Conservation (phyloP, 2,797 vertebrate genomes). For the Gephyroberyx darwinii region DNA sequence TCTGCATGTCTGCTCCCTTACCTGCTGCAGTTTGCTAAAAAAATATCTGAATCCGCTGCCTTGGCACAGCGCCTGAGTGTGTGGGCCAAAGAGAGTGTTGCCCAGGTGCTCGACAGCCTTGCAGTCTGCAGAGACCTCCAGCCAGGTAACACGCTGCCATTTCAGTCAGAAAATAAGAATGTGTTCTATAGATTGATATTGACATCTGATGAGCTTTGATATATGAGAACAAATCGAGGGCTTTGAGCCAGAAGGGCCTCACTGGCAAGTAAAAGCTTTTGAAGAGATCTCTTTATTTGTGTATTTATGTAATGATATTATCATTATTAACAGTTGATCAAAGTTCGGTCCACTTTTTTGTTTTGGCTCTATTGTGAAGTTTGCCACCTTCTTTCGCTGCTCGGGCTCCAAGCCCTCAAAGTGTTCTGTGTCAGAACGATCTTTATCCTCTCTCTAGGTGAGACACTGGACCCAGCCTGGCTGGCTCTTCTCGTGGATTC, state of each 20-base stretch:
- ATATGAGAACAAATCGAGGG: neutral
- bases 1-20: constrained; percentile 79
- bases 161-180: neutral
- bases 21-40: constrained; percentile 81
- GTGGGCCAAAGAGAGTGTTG: constrained; percentile 77
- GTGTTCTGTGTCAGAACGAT: neutral
- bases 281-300: too few species aligned
- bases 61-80: constrained; percentile 58
- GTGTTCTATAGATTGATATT: neutral
- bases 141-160: constrained; percentile 75
- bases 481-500: constrained; percentile 80
- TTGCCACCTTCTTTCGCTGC: too few species aligned
- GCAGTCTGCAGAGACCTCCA: constrained; percentile 71
- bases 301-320: too few species aligned
- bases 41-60: constrained; percentile 56
- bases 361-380: too few species aligned
- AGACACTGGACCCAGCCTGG: constrained; percentile 60
- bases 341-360: too few species aligned
- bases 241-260: too few species aligned
- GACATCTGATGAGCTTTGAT: neutral
- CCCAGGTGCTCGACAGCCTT: constrained; percentile 70
- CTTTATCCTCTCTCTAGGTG: constrained; percentile 59
- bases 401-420: too few species aligned
- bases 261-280: too few species aligned
- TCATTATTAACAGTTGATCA: too few species aligned